Base-by-base conservation (phyloP, 1,140 invertebrate species). In the Pseudomyrmex dendroicus region DNA sequence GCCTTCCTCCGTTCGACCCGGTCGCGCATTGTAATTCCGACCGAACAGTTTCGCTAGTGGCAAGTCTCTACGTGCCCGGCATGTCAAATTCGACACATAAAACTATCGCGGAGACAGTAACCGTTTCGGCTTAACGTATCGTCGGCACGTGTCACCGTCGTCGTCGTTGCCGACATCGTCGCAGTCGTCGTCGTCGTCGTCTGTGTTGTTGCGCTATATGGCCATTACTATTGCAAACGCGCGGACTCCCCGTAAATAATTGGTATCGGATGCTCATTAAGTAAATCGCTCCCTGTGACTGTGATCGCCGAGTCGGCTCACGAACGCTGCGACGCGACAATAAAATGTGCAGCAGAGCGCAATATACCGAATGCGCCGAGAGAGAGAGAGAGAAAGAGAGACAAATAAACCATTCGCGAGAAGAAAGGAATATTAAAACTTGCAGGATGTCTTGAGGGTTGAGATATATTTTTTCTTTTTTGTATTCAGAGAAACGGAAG, bases 51-150 rank as follows among this genome's bases (percentile, higher is more conserved):
- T 94, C 92, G 91, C 90, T 92, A 93, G 93, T 91, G 92, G 92
- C 92, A 94, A 94, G 92, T 93, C 73, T 52, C 88, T 94, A 94
- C 93, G 93, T 94, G 94, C 90, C 70, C 44, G 78, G 94, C 90
- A 90, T 94, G 91, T 94, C 93, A 94, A 94, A 92, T 93, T 93
- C 92, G 93, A 92, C 91, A 91, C 90, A 94, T 94, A 94, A 94
- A 94, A 94, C 92, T 94, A 88, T 77, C 73, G 84, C 70, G 89
- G 92, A 93, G 93, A 92, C 91, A 91, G 90, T 91, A 92, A 91
- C 80, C 67, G 88, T 89, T 88, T 84, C 82, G 84, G 87, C 86
- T 89, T 94, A 94, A 94, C 91, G 92, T 94, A 94, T 94, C 91
- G 91, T 85, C 82, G 82, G 93, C 89, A 93, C 93, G 93, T 94